A percentile compares a stretch with the other conserved stretches of the same genome.
These are phyloP conservation scores for Tetraodon nigroviridis DNA, from an alignment of 2,113 vertebrate genomes.

Conservation along the genomic window DNA sequence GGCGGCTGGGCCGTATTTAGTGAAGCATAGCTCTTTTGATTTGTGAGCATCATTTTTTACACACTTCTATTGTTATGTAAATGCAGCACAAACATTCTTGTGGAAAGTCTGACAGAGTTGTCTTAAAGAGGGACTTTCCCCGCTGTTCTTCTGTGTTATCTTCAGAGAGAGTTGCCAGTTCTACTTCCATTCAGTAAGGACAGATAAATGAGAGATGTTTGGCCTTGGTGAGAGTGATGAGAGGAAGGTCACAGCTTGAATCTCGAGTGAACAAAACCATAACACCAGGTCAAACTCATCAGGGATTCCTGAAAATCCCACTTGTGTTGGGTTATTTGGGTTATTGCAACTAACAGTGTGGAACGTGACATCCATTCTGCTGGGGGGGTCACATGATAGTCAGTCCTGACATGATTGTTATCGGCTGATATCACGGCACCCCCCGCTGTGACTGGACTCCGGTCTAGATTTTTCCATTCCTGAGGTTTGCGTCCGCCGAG, in stretches of 20 bases:
- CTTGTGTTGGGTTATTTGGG: constrained; percentile 4
- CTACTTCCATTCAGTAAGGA: constrained; percentile 58
- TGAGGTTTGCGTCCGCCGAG: constrained; percentile 65
- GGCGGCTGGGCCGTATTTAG: constrained; percentile 26
- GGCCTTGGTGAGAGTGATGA: constrained; percentile 52
- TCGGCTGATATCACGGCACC: constrained; percentile 14
- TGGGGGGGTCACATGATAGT: constrained; percentile 30
- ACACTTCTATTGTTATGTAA: constrained; percentile 41
- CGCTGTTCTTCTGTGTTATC: constrained; percentile 49
- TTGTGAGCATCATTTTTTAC: constrained; percentile 15
- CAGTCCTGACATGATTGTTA: constrained; percentile 29
- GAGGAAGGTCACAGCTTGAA: constrained; percentile 47
- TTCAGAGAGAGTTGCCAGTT: constrained; percentile 46
- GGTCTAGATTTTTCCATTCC: constrained; percentile 68
- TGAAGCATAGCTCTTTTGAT: constrained; percentile 19
- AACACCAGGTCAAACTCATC: constrained; percentile 41
- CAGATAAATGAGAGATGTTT: constrained; percentile 49
- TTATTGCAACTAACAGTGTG: constrained; percentile 21
- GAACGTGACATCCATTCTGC: constrained; percentile 18
- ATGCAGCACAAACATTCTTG: constrained; percentile 8
- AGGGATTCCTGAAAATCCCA: constrained; percentile 16
- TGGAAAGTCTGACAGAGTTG: constrained; percentile 15
- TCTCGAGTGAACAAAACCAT: constrained; percentile 19
- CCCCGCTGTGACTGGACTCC: constrained; percentile 8
- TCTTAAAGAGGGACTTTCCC: constrained; percentile 35